A percentile compares a stretch with the other conserved stretches of the same genome.
Evolutionary conservation across 1,140 invertebrate genomes (phyloP).

Genomic region (Drosophila yakuba): DNA sequence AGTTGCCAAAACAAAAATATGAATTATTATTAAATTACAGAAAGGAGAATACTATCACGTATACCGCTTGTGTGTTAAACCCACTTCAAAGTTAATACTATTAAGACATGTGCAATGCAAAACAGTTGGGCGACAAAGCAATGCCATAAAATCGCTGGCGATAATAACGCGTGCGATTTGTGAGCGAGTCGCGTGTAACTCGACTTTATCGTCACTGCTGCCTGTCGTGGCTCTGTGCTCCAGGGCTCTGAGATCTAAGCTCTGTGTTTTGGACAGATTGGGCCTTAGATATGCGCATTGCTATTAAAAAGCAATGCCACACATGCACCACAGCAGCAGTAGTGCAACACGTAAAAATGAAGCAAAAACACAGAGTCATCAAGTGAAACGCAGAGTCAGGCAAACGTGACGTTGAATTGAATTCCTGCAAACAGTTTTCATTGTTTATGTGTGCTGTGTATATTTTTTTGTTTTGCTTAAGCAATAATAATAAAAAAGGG

Average conservation of each 20-base stretch:
- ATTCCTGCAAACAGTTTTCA: slow-evolving; percentile 61
- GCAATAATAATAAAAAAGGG: slow-evolving; percentile 45
- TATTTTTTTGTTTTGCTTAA: slow-evolving; percentile 25
- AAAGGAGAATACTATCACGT: no score
- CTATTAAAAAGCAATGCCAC: slow-evolving; percentile 20
- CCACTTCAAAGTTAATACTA: not conserved
- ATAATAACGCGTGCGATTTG: slow-evolving; percentile 39
- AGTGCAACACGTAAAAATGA: slow-evolving; percentile 54
- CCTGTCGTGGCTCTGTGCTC: slow-evolving; percentile 19
- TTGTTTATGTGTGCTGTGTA: slow-evolving; percentile 29
- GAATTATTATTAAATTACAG: no score
- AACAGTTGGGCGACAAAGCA: slow-evolving; percentile 8
- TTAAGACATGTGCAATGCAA: slow-evolving; percentile 4
- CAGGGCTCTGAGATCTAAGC: slow-evolving; percentile 4
- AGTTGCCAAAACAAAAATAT: no score
- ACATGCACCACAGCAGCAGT: slow-evolving; percentile 26
- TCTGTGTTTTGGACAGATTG: slow-evolving; percentile 23
- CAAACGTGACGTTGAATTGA: slow-evolving; percentile 75
- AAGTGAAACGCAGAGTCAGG: slow-evolving; percentile 54
- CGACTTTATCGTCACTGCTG: slow-evolving; percentile 24
- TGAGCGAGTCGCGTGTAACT: slow-evolving; percentile 39
- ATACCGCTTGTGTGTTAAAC: no score
- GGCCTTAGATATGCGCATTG: slow-evolving; percentile 50
- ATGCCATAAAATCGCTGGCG: slow-evolving; percentile 7
- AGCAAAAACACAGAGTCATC: slow-evolving; percentile 48